Base-by-base conservation (phyloP, 2,888 invertebrate species). In the Nomada hirtipes region DNA sequence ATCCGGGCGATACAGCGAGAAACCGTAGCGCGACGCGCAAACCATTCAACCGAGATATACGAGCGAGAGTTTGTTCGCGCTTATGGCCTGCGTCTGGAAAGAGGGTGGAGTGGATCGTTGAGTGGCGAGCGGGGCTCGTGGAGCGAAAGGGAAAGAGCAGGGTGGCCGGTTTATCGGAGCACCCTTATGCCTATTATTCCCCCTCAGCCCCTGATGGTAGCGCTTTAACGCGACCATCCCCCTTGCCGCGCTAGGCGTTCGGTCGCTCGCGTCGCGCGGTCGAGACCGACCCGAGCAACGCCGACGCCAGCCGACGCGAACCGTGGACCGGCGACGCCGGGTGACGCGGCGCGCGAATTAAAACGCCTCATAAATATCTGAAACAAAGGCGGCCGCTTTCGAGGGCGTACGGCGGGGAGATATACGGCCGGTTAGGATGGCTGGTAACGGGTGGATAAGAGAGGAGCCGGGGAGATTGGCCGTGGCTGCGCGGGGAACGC, bases 11-110 rank as follows among this genome's bases (percentile, higher is more conserved):
- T 79, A 84, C 83, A 83, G 82, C 86, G 82, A 85, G 82, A 76
- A 84, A 83, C 83, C 83, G 83, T 76, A 85, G 86, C 83, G 83
- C 84, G 84, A 83, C 84, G 87, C 79, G 79, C 86, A 87, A 90
- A 89, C 94, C 94, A 94, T 94, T 94, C 93, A 94, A 92, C 91
- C 92, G 93, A 94, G 94, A 94, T 94, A 94, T 94, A 94, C 94
- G 94, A 94, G 93, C 94, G 93, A 94, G 94, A 94, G 94, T 94
- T 94, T 94, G 94, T 94, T 94, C 90, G 89, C 90, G 91, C 90
- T 89, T 88, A 89, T 91, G 89, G 90, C 83, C 82, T 84, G 83
- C 89, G 91, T 89, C 89, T 88, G 84, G 83, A 87, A 86, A 85
- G 78, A 83, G 81, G 74, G 80, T 55, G 55, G 72, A 3, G 29